These are phyloP conservation scores for Strongylocentrotus purpuratus DNA, from an alignment of 35 echinoderm and acorn worm species.

Conservation along the genomic window DNA sequence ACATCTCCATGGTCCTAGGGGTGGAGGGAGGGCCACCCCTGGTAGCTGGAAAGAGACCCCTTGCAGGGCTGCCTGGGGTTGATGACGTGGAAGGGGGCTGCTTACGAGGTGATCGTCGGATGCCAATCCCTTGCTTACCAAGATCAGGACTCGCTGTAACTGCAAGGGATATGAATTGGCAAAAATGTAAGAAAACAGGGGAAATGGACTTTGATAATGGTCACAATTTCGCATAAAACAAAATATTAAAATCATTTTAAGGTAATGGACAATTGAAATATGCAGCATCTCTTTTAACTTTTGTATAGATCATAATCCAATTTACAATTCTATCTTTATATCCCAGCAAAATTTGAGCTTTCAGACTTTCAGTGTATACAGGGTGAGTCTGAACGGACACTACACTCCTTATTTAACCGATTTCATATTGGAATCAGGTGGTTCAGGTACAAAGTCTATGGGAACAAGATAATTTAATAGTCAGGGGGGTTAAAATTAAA, in stretches of 20 bases:
- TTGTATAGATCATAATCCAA: background rate
- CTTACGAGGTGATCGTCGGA: conserved; percentile 68
- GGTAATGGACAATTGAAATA: background rate
- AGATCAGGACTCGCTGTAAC: conserved; percentile 51
- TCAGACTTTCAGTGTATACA: no score
- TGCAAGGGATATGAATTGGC: background rate
- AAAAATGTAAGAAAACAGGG: background rate
- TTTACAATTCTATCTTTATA: no score
- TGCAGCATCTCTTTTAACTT: background rate
- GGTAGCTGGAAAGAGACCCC: background rate
- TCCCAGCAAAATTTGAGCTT: no score
- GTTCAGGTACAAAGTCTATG: no score
- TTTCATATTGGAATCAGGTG: no score
- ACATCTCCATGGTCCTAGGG: background rate
- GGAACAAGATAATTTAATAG: no score
- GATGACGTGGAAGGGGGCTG: background rate
- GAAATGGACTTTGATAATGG: no score
- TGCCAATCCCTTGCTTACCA: background rate
- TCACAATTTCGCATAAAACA: background rate
- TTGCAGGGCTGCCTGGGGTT: background rate
- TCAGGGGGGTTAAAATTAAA: no score
- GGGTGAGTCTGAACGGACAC: no score
- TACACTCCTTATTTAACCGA: no score
- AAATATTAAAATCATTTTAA: background rate
- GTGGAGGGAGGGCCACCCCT: background rate